phyloP scores from a whole-genome alignment of 2,888 invertebrate genomes.

The Ellobium chinense region DNA sequence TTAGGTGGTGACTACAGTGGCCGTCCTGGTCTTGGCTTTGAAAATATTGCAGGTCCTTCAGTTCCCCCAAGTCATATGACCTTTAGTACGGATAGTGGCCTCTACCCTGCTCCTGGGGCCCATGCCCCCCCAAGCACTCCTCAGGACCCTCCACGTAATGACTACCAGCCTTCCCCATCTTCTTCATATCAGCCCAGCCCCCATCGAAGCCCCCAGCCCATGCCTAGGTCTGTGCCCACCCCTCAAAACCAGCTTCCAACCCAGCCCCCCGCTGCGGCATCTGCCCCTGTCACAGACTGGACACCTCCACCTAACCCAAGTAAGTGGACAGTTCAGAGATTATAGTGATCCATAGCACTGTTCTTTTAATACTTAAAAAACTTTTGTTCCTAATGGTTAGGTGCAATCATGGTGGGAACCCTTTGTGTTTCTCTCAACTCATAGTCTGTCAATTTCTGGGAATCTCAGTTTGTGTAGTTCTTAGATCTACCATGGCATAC shows the following conservation, averaged over 20 bases:
- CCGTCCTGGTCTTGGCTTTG: slow-evolving; percentile 28
- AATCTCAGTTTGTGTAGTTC: too few species aligned
- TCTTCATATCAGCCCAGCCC: slow-evolving; percentile 56
- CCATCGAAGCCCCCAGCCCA: slow-evolving; percentile 31
- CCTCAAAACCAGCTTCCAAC: slow-evolving; percentile 42
- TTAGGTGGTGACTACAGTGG: too few species aligned
- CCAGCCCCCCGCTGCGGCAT: slow-evolving; percentile 43
- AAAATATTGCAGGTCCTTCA: slow-evolving; percentile 20
- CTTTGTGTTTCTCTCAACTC: too few species aligned
- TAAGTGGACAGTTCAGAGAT: too few species aligned
- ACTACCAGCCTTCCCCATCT: slow-evolving; percentile 63
- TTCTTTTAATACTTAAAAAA: too few species aligned
- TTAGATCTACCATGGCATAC: too few species aligned
- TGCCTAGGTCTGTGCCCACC: slow-evolving; percentile 34
- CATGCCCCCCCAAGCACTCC: slow-evolving; percentile 57
- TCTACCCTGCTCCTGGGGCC: slow-evolving; percentile 49
- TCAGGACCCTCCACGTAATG: slow-evolving; percentile 53
- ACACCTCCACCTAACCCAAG: slow-evolving; percentile 65
- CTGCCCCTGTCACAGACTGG: slow-evolving; percentile 54
- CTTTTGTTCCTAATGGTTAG: too few species aligned
- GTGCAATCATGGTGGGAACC: too few species aligned
- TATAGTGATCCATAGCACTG: too few species aligned
- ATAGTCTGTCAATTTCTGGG: too few species aligned
- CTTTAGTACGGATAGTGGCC: slow-evolving; percentile 44
- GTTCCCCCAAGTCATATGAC: slow-evolving; percentile 44